A percentile compares a stretch with the other conserved stretches of the same genome.
phyloP scores from a whole-genome alignment of 2,797 vertebrate genomes.

The Mareca strepera region DNA sequence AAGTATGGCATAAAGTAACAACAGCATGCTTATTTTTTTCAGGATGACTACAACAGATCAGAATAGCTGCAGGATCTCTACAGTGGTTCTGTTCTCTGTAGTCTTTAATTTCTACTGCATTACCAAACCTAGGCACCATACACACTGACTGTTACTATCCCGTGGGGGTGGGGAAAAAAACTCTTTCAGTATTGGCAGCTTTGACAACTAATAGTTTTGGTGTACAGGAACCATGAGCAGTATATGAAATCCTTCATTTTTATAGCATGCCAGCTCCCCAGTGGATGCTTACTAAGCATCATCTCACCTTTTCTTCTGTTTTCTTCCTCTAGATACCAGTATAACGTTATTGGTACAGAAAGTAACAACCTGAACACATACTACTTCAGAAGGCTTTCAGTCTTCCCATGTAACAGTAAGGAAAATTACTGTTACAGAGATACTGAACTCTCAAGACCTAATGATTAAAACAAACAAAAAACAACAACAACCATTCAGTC shows the following conservation, averaged over 20 bases:
- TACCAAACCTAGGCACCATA: neutral
- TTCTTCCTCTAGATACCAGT: neutral
- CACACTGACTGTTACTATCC: neutral
- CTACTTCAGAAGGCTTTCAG: neutral
- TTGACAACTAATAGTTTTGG: neutral
- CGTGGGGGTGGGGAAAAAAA: rapidly evolving
- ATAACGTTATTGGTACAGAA: neutral
- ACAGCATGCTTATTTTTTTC: neutral
- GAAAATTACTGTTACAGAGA: neutral
- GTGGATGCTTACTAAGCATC: neutral
- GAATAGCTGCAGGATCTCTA: neutral
- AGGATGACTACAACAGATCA: neutral
- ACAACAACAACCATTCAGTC: neutral
- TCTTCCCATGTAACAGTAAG: neutral
- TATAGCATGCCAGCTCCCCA: neutral
- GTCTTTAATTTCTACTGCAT: neutral
- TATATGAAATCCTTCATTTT: neutral
- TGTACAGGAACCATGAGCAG: neutral
- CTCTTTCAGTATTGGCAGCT: neutral
- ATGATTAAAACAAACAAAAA: neutral
- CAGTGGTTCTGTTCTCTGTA: neutral
- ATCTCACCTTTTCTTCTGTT: neutral
- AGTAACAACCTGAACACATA: rapidly evolving
- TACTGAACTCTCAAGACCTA: neutral
- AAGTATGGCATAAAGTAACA: neutral